Evolutionary conservation across 30 jellyfish, hydroid and myxozoan genomes (phyloP), one percentile per base, ranked within the genome.

Genomic region (Aurelia sp.): DNA sequence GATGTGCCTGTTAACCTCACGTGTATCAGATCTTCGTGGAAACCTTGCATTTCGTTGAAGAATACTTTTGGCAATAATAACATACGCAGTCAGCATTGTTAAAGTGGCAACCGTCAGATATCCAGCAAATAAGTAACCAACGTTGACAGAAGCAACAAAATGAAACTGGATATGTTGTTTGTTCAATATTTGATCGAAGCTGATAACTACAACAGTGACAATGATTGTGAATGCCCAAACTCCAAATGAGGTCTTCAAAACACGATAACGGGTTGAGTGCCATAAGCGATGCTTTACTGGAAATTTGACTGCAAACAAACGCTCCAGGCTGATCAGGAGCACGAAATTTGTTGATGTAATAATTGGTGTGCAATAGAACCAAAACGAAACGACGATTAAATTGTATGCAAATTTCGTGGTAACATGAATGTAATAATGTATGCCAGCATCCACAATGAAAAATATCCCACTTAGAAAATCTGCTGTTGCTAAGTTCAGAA

Each of bases 401-500:
- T 8, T 50, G 15, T 63, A 53, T 15, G 2, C 15, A 19, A 41
- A 13, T 20, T 4, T 15, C 21, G 10, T 50, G 84, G 22, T 73
- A 9, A 4, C 15, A 53, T 35, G 55, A 20, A 57, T 19, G 37
- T 79, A 50, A 16, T 17, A 57, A 18, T 68, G 11, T 8, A 51
- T 21, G 22, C 41, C 74, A 5, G 70, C 44, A 7, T 18, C 58
- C 13, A 20, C 37, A 5, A 11, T 3, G 58, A 66, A 60, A 21
- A 31, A 11, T 8, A 51, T 18, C 6, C 73, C 30, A 17, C 51
- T 48, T 6, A 79, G 30, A 48, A 79, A 21, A 65, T 79, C 90
- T 6, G 90, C 90, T 64, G 52, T 66, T 30, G 90, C 81, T 3
- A 79, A 60, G 74, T 65, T 79, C 16, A 79, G 70, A 8, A 79